These are phyloP conservation scores for Drosophila mercatorum DNA, from an alignment of 2,888 invertebrate species.

Conservation along the genomic window DNA sequence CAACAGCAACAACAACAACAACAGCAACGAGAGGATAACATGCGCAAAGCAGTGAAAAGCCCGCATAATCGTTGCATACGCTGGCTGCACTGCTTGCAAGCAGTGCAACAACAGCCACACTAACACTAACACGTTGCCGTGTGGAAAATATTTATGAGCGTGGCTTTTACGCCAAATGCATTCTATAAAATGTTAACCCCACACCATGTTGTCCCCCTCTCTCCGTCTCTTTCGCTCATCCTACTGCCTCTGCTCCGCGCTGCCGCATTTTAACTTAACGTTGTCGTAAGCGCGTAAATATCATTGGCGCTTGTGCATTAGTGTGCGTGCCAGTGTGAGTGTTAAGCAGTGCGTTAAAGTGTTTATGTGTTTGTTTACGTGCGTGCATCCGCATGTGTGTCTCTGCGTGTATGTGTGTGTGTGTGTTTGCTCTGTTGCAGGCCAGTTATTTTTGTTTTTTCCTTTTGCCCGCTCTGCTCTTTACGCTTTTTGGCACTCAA, in stretches of 20 bases:
- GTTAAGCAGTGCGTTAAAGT: conserved; percentile 74
- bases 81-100: conserved; percentile 48
- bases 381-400: conserved; percentile 3
- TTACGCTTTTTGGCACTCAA: conserved; percentile 22
- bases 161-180: conserved; percentile 74
- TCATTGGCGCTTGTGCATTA: conserved; percentile 41
- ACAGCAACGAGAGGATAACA: conserved; percentile 40
- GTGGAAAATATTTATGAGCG: conserved; percentile 77
- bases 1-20: conserved; percentile 18
- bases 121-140: conserved; percentile 55
- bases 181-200: conserved; percentile 54
- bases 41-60: conserved; percentile 70
- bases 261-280: conserved; percentile 39
- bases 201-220: neutral
- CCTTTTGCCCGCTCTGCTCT: conserved; percentile 30
- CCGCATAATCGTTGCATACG: conserved; percentile 65
- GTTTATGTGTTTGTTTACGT: conserved; percentile 61
- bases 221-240: neutral
- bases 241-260: conserved; percentile 17
- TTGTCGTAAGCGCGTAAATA: conserved; percentile 58
- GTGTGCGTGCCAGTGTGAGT: conserved; percentile 13
- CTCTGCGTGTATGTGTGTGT: conserved; percentile 11
- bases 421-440: conserved; percentile 2
- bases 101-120: conserved; percentile 35
- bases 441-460: conserved; percentile 7